These are phyloP conservation scores for Cyclina sinensis DNA, from an alignment of 1,140 invertebrate species.

Conservation along the genomic window DNA sequence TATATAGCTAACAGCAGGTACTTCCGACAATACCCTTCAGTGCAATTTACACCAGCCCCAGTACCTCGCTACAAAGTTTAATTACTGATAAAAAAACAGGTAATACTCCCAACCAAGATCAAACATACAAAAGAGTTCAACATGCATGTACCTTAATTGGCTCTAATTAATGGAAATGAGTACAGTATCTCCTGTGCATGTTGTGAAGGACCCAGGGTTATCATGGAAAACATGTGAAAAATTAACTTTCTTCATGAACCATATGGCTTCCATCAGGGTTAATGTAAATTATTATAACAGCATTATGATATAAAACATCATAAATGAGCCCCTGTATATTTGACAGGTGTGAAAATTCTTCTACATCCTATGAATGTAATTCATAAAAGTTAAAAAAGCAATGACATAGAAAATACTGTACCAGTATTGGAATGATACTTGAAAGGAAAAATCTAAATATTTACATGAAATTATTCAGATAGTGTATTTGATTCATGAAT, in stretches of 20 bases:
- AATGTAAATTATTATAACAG: neutral
- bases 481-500: too few species aligned
- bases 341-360: too few species aligned
- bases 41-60: neutral
- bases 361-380: too few species aligned
- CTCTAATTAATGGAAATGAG: neutral
- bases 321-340: too few species aligned
- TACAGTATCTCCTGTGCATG: neutral
- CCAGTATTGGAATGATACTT: too few species aligned
- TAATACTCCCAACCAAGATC: conserved; percentile 4
- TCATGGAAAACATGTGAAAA: conserved; percentile 11
- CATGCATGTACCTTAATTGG: conserved; percentile 17
- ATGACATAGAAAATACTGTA: too few species aligned
- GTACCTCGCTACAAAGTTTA: neutral
- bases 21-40: too few species aligned
- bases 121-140: neutral
- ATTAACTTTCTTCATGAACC: conserved; percentile 39
- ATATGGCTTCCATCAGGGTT: conserved; percentile 21
- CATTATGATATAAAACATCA: neutral
- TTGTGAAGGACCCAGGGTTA: neutral
- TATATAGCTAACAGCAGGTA: too few species aligned
- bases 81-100: conserved; percentile 9
- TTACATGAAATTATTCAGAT: too few species aligned
- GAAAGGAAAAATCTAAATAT: too few species aligned
- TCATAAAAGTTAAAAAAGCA: too few species aligned